Base-by-base conservation (phyloP, 92 coral and sea anemone species). In the Epizoanthus fatuus region DNA sequence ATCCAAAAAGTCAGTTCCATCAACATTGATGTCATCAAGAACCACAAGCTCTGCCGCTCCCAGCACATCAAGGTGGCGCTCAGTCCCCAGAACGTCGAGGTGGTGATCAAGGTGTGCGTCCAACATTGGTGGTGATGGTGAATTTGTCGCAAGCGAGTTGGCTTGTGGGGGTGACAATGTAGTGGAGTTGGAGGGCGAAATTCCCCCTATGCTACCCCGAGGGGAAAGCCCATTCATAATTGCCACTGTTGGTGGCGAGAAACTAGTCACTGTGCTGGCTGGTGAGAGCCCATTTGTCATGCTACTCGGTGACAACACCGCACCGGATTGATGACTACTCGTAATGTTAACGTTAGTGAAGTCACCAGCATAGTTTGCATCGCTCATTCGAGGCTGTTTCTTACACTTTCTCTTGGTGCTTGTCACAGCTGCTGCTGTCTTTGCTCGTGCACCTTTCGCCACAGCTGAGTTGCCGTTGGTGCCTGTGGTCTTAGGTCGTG, bases 141-240 rank as follows among this genome's bases (percentile, higher is more conserved):
- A 93, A 73, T 90, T 94, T 2, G 91, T 72, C 69, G 92, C 98
- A 22, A 93, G 81, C 5, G 93, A 80, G 54, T 74, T 80, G 55
- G 87, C 86, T 37, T 87, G 98, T 7, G 95, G 95, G 15, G 99
- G 99, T 3, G 99, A 97, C 38, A 97, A 82, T 10, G 98, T 97
- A 9, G 98, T 93, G 2, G 99, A 97, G 53, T 93, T 96, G 13
- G 99, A 94, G 16, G 99, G 99, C 7, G 98, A 95, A 67, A 97
- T 90, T 35, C 95, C 91, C 66, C 95, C 90, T 15, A 91, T 86
- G 82, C 99, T 97, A 59, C 91, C 90, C 60, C 86, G 92, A 11
- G 99, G 98, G 5, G 99, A 95, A 39, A 93, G 89, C 72, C 95
- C 95, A 75, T 93, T 95, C 81, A 88, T 67, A 69, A 91, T 29